Evolutionary conservation across 64 coral and sea anemone species (phyloP).

Genomic region (Porites australiensis): DNA sequence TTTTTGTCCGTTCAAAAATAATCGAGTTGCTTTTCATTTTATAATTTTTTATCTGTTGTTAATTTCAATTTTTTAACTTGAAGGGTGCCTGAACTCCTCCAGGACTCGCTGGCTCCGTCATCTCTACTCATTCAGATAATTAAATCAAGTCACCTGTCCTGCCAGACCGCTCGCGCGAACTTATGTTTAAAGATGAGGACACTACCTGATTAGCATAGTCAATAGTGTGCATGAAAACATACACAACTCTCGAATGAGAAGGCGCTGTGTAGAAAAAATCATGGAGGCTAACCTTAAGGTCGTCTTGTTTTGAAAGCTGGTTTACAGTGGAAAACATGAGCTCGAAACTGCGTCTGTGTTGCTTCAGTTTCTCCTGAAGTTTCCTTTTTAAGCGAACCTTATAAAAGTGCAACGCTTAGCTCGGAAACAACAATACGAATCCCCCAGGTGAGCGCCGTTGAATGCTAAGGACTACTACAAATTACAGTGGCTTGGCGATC

Average conservation of each 20-base stretch:
- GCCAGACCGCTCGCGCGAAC: not conserved
- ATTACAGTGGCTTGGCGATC: not conserved
- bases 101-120: not conserved
- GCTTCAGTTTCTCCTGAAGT: too few species aligned
- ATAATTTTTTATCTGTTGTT: too few species aligned
- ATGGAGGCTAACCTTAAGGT: too few species aligned
- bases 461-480: not conserved
- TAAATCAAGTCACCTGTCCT: conserved; percentile 36
- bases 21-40: too few species aligned
- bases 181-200: conserved; percentile 28
- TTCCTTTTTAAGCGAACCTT: not conserved
- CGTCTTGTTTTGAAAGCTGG: not conserved
- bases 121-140: not conserved
- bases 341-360: not conserved
- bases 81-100: too few species aligned
- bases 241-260: not conserved
- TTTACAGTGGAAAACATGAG: not conserved
- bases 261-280: not conserved
- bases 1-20: too few species aligned
- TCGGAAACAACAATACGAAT: not conserved
- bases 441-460: too few species aligned
- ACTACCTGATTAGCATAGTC: conserved; percentile 31
- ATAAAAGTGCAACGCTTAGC: not conserved
- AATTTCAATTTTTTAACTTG: too few species aligned
- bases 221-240: not conserved